Evolutionary conservation across 2,113 vertebrate species (phyloP), one percentile per base, ranked within the genome.

Genomic region (Sitta europaea): DNA sequence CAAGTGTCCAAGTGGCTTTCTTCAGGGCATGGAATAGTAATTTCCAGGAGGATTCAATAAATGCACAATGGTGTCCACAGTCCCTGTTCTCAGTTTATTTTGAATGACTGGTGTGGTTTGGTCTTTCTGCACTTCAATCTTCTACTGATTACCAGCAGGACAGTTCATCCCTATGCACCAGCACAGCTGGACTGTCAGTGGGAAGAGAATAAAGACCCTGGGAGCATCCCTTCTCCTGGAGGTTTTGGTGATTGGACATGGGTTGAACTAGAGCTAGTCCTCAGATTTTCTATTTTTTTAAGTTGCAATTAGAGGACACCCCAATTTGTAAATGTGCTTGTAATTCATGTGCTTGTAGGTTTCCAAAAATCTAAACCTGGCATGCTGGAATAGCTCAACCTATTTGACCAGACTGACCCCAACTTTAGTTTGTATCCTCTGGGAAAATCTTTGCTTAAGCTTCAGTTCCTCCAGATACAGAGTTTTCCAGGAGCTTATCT

Each of bases 21-120:
- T 84, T 91, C 31, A 35, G 57, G 61, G 76, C 76, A 89, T 28
- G 25, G 57, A 86, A 91, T 66, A 89, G 29, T n/a, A 74, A 85
- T 86, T 95, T 81, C 51, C 73, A 63, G 1, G 5, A 79, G 50
- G 13, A 77, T 62, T 76, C 78, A 33, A 68, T 61, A 88, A 47
- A 59, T 5, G 13, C 31, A 71, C 51, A 43, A 14, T 0, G 5
- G 72, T 6, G 2, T 62, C 21, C 1, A 2, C 24, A 70, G 42
- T 43, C 5, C 2, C 45, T 59, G 31, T 77, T 67, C 63, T 31
- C 33, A 31, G 22, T 35, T 89, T 71, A 51, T 74, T 96, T 92
- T 3, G 1, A 80, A 63, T 55, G 35, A 73, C 35, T 86, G 24
- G 8, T 76, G 71, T 73, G 35, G 33, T 80, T 86, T 70, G 42